phyloP scores from a whole-genome alignment of 2,113 vertebrate genomes.

The Euleptes europaea region DNA sequence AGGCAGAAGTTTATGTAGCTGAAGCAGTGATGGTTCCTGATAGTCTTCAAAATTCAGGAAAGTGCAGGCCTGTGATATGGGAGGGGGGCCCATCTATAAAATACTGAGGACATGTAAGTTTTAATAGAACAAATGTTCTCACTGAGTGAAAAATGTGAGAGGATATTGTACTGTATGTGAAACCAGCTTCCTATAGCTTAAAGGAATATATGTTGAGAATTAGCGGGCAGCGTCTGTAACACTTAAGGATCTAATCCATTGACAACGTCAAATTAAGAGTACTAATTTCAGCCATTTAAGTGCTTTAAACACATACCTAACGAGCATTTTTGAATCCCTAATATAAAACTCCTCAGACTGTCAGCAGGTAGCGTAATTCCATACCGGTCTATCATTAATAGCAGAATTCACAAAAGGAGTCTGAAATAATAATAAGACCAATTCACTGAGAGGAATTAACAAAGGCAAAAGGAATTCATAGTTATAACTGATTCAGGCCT shows the following conservation, averaged over 20 bases:
- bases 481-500: slow-evolving; percentile 44
- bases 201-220: not conserved
- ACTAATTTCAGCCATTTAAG: slow-evolving; percentile 39
- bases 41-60: not conserved
- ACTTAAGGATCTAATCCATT: slow-evolving; percentile 34
- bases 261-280: slow-evolving; percentile 23
- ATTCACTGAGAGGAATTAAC: slow-evolving; percentile 36
- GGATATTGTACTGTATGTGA: not conserved
- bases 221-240: not conserved
- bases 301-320: not conserved
- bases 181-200: not conserved
- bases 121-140: not conserved
- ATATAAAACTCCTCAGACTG: not conserved
- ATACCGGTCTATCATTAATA: slow-evolving; percentile 46
- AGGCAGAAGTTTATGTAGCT: not conserved
- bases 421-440: slow-evolving; percentile 40
- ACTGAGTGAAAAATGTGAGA: not conserved
- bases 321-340: slow-evolving; percentile 3
- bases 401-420: slow-evolving; percentile 23
- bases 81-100: not conserved
- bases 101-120: not conserved
- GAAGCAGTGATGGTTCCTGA: not conserved
- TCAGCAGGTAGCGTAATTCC: slow-evolving; percentile 25
- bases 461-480: slow-evolving; percentile 52
- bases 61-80: not conserved